Evolutionary conservation across 2,797 vertebrate genomes (phyloP), one percentile per base, ranked within the genome.

Genomic region (Rhodeus uyekii): DNA sequence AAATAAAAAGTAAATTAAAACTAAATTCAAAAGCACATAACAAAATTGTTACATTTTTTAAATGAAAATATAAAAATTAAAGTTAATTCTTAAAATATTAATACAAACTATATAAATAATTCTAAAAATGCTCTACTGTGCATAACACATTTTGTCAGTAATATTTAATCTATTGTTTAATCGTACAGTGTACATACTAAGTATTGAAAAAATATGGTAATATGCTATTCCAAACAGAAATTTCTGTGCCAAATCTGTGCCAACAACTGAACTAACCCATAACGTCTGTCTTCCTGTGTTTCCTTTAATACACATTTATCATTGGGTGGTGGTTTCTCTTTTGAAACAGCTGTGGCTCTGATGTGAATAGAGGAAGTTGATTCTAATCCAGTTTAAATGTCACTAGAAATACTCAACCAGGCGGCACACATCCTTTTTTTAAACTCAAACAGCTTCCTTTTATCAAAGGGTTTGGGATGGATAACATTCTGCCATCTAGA

Each of bases 301-400:
- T 42, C 53, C n/a, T 67, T 12, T 38, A 14, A 27, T 29, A 78
- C 67, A 65, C 55, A 27, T 27, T 7, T 39, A 67, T 8, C 10
- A 53, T 1, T 42, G 24, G 24, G 16, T 32, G 32, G 18, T 68
- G 34, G 8, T 32, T 24, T 27, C 9, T 53, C 22, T 39, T 39
- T 36, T 18, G 8, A 38, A 44, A 79, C 38, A 60, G 50, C 50
- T 32, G 34, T 68, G 36, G 24, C 65, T 34, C 4, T 34, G 27
- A 34, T 58, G 27, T 55, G 50, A 71, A 58, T 53, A 58, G 29
- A 39, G 75, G 75, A 77, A 64, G 58, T 48, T 63, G 29, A 64
- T 36, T 4, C 42, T 22, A 53, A 79, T 58, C 27, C 9, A 69
- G 48, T 22, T 69, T 58, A 42, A 29, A 55, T 58, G 64, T 13